Base-by-base conservation (phyloP, 2,113 vertebrate species). In the Tragulus kanchil region DNA sequence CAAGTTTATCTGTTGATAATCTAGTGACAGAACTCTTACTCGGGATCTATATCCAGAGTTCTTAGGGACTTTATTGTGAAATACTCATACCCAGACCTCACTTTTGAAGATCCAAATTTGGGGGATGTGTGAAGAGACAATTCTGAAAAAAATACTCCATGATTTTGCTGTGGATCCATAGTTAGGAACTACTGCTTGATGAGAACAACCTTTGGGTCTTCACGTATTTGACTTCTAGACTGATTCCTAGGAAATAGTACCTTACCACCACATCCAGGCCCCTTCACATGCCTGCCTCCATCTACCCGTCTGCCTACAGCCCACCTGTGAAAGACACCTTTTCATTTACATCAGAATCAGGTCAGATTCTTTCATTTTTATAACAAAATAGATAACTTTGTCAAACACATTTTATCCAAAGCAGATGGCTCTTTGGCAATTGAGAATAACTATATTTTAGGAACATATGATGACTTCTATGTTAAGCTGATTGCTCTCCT, bases 291-390 rank as follows among this genome's bases (percentile, higher is more conserved):
- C 14, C 3, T 13, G 52, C 15, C 8, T 3, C 48, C 1, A 45
- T 0, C 28, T 21, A 61, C 21, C 9, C 83, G 5, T 23, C 21
- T 62, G 13, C 13, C 31, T 85, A 11, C 31, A 71, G 50, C 6
- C 5, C 26, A 31, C 42, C 59, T 56, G 28, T 90, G 36, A 94
- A 73, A 79, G 25, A 62, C 15, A 56, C 31, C 12, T 56, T 87
- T 81, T 88, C 52, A 85, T 67, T 71, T 94, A 85, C 12, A 71
- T 90, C 64, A 88, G 62, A 92, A 58, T 56, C 17, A 91, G 81
- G 11, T 62, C 50, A 61, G 2, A 8, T 52, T 56, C 50, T 95
- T 84, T 73, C 71, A 92, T 67, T 90, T n/a, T 85, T 21, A 64
- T 67, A 84, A 77, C 28, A 83, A 86, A 94, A 71, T 42, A 85